Evolutionary conservation across 2,113 vertebrate genomes (phyloP), one percentile per base, ranked within the genome.

Genomic region (Carassius gibelio): DNA sequence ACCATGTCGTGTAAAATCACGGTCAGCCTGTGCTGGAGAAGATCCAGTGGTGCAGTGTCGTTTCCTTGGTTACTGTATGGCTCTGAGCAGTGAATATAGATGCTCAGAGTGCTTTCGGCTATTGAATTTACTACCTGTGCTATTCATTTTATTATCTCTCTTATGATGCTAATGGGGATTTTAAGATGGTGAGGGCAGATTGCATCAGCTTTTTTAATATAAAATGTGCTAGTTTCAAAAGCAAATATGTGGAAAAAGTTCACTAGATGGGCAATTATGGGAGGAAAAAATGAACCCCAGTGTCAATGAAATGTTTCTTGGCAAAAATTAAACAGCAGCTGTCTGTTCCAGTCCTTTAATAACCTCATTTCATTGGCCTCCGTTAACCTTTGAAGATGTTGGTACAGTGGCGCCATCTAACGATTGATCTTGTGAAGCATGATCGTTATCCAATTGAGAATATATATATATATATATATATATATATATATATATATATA

Each of bases 1-100:
- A 23, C 13, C 8, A 15, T 66, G 45, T n/a, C 64, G 36, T 38
- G 15, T 75, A 78, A 78, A 79, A 77, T 62, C 62, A 61, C 30
- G 19, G 23, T 42, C 68, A 66, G 75, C 30, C 55, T 48, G 5
- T 77, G 36, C 69, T 38, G 81, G 36, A 78, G 55, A 57, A 80
- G 57, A 80, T 38, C 64, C 81, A 36, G 85, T 74, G 82, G 42
- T 36, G 52, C 77, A 87, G 15, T 30, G 55, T 6, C 78, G 91
- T 93, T 92, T 85, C 91, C 82, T 83, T 92, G 90, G 92, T 88
- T 75, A 93, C 87, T 2, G 38, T 26, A 75, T 69, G 72, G n/a
- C 85, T 86, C 82, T 45, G 42, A 45, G 42, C 42, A 45, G 9
- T 45, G 42, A 9, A 45, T 45, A 45, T 45, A 45, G 42, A 45